A percentile compares a stretch with the other conserved stretches of the same genome.
These are phyloP conservation scores for Liolophura sinensis DNA, from an alignment of 1,140 invertebrate genomes.

Conservation along the genomic window DNA sequence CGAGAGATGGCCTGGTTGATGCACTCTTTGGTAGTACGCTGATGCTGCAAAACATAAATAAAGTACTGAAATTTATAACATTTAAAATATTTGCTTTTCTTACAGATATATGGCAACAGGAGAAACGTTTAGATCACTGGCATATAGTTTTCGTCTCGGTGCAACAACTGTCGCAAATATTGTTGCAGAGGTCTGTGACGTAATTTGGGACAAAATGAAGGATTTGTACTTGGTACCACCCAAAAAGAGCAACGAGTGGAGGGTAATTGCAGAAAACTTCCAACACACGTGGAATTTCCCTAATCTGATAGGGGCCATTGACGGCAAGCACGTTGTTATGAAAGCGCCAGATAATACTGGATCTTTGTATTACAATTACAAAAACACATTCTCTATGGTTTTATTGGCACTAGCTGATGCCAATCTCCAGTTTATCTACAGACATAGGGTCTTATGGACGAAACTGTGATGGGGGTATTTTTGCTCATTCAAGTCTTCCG, in stretches of 20 bases:
- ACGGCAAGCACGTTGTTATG: constrained; percentile 25
- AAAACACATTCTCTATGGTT: constrained; percentile 15
- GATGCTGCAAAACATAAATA: too few relatives aligned
- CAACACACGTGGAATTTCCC: too few relatives aligned
- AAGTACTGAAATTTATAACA: too few relatives aligned
- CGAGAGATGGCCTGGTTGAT: too few relatives aligned
- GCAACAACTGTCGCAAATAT: background rate
- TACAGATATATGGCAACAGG: constrained; percentile 7
- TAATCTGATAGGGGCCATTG: constrained; percentile 22
- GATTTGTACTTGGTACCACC: too few relatives aligned
- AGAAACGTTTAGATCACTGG: background rate
- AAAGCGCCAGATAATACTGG: constrained; percentile 14
- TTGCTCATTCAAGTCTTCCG: too few relatives aligned
- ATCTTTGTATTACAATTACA: constrained; percentile 22
- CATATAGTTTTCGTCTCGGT: constrained; percentile 9
- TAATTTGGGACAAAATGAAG: too few relatives aligned
- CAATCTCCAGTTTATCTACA: constrained; percentile 10
- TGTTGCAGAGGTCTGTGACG: too few relatives aligned
- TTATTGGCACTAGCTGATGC: constrained; percentile 18
- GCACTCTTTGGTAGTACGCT: too few relatives aligned
- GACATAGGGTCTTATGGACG: background rate
- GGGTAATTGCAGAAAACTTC: too few relatives aligned
- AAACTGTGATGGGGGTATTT: background rate
- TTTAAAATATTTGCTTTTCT: too few relatives aligned
- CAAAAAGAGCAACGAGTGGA: too few relatives aligned